A percentile compares a stretch with the other conserved stretches of the same genome.
Evolutionary conservation across 2,113 vertebrate genomes (phyloP).

Genomic region (Clarias gariepinus): DNA sequence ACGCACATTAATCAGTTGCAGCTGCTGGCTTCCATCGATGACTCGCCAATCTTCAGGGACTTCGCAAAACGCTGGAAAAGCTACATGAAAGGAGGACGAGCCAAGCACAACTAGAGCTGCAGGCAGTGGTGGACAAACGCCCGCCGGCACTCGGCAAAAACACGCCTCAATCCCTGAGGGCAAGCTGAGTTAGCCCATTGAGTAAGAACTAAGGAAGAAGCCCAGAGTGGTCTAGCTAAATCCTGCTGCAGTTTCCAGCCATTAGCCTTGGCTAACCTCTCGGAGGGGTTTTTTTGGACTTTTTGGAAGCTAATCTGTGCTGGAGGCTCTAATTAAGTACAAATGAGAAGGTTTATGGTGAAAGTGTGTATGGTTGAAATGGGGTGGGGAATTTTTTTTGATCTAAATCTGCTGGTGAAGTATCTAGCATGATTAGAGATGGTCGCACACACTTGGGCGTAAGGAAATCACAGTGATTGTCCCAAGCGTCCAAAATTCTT

Average conservation of each 20-base stretch:
- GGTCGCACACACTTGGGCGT: slow-evolving; percentile 17
- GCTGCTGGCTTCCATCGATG: slow-evolving; percentile 87
- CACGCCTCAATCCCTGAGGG: not conserved
- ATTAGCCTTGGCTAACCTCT: slow-evolving; percentile 32
- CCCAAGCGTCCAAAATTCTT: slow-evolving; percentile 32
- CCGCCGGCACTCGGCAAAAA: not conserved
- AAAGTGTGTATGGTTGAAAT: slow-evolving; percentile 27
- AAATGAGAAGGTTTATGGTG: slow-evolving; percentile 54
- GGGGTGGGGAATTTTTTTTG: slow-evolving; percentile 28
- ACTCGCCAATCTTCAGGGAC: slow-evolving; percentile 87
- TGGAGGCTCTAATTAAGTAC: slow-evolving; percentile 68
- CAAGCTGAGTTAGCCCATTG: slow-evolving; percentile 13
- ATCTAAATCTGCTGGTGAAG: slow-evolving; percentile 19
- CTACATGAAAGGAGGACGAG: slow-evolving; percentile 90
- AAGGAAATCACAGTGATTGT: slow-evolving; percentile 17
- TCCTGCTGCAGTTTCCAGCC: slow-evolving; percentile 52
- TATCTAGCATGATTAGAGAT: slow-evolving; percentile 40
- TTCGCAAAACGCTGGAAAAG: slow-evolving; percentile 93
- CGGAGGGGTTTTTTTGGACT: slow-evolving; percentile 39
- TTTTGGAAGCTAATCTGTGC: slow-evolving; percentile 58
- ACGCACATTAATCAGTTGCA: slow-evolving; percentile 99
- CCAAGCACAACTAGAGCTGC: slow-evolving; percentile 93
- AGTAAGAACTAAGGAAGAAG: not conserved
- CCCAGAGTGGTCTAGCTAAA: not conserved
- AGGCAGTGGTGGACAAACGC: slow-evolving; percentile 4